Evolutionary conservation across 2,888 invertebrate species (phyloP).

Genomic region (Parasteatoda lunata): DNA sequence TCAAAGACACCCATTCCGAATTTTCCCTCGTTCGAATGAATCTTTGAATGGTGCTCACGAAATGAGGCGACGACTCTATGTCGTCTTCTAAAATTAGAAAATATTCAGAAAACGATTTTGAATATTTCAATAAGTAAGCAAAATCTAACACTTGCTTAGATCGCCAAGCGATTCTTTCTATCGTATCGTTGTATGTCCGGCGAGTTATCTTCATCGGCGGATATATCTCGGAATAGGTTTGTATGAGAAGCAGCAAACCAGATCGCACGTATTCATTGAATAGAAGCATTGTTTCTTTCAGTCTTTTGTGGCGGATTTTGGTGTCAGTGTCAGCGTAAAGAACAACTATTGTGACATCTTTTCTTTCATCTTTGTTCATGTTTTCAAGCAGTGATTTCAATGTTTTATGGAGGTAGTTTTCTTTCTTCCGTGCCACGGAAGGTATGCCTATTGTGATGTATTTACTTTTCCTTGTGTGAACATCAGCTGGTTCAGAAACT

Average conservation of each 20-base stretch:
- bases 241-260: constrained; percentile 74
- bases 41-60: constrained; percentile 72
- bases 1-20: constrained; percentile 72
- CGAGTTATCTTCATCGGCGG: constrained; percentile 71
- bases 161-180: constrained; percentile 74
- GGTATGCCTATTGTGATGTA: constrained; percentile 75
- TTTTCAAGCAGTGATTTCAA: constrained; percentile 73
- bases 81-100: constrained; percentile 75
- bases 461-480: constrained; percentile 60
- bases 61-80: constrained; percentile 73
- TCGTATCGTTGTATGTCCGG: constrained; percentile 73
- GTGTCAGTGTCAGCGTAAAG: constrained; percentile 74
- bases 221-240: constrained; percentile 71
- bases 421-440: constrained; percentile 73
- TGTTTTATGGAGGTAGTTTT: constrained; percentile 74
- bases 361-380: constrained; percentile 72
- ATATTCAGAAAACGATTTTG: constrained; percentile 72
- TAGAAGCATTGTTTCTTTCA: constrained; percentile 66
- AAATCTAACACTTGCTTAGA: constrained; percentile 75
- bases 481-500: too few species aligned
- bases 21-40: constrained; percentile 71
- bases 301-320: constrained; percentile 70
- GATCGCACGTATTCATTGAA: constrained; percentile 71
- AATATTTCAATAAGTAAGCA: constrained; percentile 73
- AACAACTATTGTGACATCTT: constrained; percentile 73